Evolutionary conservation across 1,140 invertebrate genomes (phyloP), one percentile per base, ranked within the genome.

Genomic region (Nasonia longicornis): DNA sequence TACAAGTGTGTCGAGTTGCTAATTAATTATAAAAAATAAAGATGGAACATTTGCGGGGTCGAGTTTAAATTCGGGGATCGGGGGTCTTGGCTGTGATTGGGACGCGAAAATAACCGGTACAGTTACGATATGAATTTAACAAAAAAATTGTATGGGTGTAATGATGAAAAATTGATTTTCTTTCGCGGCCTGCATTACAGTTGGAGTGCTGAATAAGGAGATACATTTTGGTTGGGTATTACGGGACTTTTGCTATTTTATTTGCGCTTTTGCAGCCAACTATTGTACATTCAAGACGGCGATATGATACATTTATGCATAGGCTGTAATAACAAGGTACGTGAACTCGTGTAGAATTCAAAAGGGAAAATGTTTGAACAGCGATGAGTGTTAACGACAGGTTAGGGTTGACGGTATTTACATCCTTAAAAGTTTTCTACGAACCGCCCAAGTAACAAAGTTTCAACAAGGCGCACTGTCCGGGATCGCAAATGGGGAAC

Each of bases 401-500:
- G 20, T 20, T 58, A 7, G 20, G 52, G 4, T 58, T 58, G 16
- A 8, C 52, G 20, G 20, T 58, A n/a, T 58, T 67, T 67, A 26
- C 64, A 14, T 20, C 26, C 6, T 58, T 31, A 8, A 58, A 45
- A 45, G 14, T 52, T 1, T 3, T 29, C 42, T 75, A 82, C 22
- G 81, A 82, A 8, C 81, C 81, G 31, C 87, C 88, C 22, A 89
- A 84, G 69, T 90, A 90, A 0, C 89, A 89, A 3, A 91, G 48
- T 74, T 89, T 89, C 26, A 88, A 70, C 7, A 91, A 74, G 12
- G 89, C 88, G 3, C 72, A 78, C 79, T 91, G 91, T 75, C 92
- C 93, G 0, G 94, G 94, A 20, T 90, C 90, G 86, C 95, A 96
- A 29, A 93, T 89, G 0, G 95, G 95, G 78, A 93, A 93, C 2